These are phyloP conservation scores for Pelodiscus sinensis DNA, from an alignment of 2,113 vertebrate species.

Conservation along the genomic window DNA sequence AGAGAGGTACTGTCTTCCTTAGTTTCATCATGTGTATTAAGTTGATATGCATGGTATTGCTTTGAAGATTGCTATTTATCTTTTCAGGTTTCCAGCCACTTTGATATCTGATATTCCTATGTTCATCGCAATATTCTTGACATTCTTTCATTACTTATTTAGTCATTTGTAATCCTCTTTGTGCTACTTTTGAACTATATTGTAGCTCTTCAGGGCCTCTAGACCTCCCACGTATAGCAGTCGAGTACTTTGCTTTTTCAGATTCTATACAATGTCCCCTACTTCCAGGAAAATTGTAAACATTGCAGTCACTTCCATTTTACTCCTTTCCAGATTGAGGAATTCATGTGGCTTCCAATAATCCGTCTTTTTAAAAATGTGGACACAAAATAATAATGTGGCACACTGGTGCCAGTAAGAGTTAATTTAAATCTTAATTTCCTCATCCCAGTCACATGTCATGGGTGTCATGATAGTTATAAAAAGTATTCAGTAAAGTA, in stretches of 20 bases:
- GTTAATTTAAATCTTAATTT: neutral
- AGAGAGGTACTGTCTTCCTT: neutral
- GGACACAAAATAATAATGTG: neutral
- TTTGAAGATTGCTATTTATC: neutral
- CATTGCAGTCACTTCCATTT: neutral
- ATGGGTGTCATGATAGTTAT: neutral
- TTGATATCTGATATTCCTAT: neutral
- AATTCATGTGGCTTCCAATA: neutral
- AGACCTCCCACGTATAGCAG: neutral
- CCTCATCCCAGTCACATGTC: neutral
- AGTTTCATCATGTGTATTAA: neutral
- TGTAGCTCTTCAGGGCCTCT: neutral
- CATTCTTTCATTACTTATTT: slow-evolving; percentile 2
- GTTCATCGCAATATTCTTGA: neutral
- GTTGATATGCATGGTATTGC: neutral
- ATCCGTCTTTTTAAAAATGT: neutral
- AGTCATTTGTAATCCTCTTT: neutral
- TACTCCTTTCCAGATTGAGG: neutral
- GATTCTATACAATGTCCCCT: neutral
- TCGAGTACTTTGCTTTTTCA: neutral
- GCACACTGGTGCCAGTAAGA: neutral
- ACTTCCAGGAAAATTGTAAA: too few relatives aligned
- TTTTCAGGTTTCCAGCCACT: neutral
- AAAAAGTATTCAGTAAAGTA: neutral
- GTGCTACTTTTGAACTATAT: neutral